Conservation (phyloP, 1,140 invertebrate genomes). For the Drosophila micromelanica region DNA sequence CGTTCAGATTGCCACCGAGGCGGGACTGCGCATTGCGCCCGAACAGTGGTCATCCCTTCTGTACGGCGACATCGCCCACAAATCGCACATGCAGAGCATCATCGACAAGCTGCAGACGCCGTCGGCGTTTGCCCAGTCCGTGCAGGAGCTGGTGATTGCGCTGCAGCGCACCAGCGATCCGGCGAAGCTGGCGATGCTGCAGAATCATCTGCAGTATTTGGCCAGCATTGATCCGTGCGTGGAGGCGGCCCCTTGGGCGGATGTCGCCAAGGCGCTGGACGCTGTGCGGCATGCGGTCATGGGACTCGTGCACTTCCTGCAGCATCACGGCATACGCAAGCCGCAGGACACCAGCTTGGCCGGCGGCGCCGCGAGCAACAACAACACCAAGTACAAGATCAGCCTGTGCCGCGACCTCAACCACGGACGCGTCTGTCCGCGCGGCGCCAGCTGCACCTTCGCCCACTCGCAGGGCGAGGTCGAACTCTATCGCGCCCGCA, state of each 20-base stretch:
- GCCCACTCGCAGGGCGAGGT: conserved; percentile 96
- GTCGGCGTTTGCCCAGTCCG: conserved; percentile 94
- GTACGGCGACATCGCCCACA: conserved; percentile 97
- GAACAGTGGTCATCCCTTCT: conserved; percentile 99
- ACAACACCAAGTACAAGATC: conserved; percentile 94
- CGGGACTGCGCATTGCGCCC: conserved; percentile 97
- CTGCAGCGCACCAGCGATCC: conserved; percentile 96
- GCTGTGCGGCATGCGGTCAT: conserved; percentile 93
- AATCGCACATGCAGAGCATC: conserved; percentile 99
- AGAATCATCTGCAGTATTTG: conserved; percentile 92
- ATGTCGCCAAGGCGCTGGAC: conserved; percentile 91
- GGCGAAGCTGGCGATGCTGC: conserved; percentile 90
- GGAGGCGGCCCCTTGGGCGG: conserved; percentile 87
- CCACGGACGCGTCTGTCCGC: conserved; percentile 91
- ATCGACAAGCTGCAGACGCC: conserved; percentile 97
- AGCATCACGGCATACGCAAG: conserved; percentile 90
- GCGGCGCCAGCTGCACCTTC: conserved; percentile 95
- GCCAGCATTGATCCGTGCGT: conserved; percentile 93
- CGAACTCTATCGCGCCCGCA: conserved; percentile 88
- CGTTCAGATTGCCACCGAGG: conserved; percentile 98
- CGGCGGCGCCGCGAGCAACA: conserved; percentile 85
- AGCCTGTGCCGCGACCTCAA: conserved; percentile 95
- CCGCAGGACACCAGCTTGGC: conserved; percentile 86
- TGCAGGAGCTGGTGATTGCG: conserved; percentile 96
- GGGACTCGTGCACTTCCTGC: conserved; percentile 93